phyloP scores from a whole-genome alignment of 1,140 invertebrate genomes.

The Lanistes nyassanus region DNA sequence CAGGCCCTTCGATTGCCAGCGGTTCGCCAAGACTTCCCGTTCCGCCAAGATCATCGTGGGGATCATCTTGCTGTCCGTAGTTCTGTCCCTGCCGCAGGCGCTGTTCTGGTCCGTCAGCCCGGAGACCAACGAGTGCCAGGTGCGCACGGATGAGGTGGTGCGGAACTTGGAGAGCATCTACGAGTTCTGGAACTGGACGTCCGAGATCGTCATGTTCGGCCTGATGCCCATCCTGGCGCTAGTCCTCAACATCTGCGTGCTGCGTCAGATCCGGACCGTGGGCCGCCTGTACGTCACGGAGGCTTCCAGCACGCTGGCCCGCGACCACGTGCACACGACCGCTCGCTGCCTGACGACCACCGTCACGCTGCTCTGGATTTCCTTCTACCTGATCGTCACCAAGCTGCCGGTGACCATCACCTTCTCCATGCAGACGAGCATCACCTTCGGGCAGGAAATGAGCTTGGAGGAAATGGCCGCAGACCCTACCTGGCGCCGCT shows the following conservation, averaged over 20 bases:
- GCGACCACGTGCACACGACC: slow-evolving; percentile 8
- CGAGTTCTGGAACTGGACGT: slow-evolving; percentile 45
- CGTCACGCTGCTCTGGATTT: slow-evolving; percentile 45
- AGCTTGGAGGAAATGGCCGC: slow-evolving; percentile 30
- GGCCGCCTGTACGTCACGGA: slow-evolving; percentile 28
- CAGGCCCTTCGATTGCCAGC: slow-evolving; percentile 74
- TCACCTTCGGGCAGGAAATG: slow-evolving; percentile 28
- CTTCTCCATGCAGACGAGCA: slow-evolving; percentile 42
- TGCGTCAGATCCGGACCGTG: slow-evolving; percentile 39
- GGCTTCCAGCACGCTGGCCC: neutral
- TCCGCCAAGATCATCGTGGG: slow-evolving; percentile 39
- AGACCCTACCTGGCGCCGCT: slow-evolving; percentile 41
- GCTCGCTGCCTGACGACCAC: slow-evolving; percentile 36
- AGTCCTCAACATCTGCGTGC: slow-evolving; percentile 50
- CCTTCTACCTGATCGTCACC: slow-evolving; percentile 57
- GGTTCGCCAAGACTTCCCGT: slow-evolving; percentile 38
- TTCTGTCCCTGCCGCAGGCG: slow-evolving; percentile 42
- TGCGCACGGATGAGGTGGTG: slow-evolving; percentile 18
- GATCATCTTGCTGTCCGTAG: slow-evolving; percentile 33
- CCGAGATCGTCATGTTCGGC: slow-evolving; percentile 49
- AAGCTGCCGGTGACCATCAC: slow-evolving; percentile 54
- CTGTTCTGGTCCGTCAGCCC: slow-evolving; percentile 48
- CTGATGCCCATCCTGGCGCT: slow-evolving; percentile 38
- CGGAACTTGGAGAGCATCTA: slow-evolving; percentile 28
- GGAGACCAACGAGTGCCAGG: slow-evolving; percentile 28